Evolutionary conservation across 37 sponge, comb jelly and placozoan genomes (phyloP).

Genomic region (Petrosia ficiformis): DNA sequence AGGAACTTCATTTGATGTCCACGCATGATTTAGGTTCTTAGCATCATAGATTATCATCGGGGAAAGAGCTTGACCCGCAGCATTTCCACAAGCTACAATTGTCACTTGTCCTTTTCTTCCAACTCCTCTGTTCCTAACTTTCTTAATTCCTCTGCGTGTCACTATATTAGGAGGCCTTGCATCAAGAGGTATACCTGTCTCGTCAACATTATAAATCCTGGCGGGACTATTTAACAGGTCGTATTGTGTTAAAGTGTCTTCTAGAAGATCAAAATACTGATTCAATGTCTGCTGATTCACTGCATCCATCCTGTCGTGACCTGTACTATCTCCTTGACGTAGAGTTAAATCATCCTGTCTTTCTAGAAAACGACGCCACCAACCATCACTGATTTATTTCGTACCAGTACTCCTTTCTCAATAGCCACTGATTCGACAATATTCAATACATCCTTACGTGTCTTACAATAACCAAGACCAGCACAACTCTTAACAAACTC

Average conservation of each 20-base stretch:
- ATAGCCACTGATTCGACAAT: no score
- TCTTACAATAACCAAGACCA: no score
- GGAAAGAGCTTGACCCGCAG: no score
- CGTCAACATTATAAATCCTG: constrained; percentile 31
- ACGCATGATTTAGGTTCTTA: constrained; percentile 35
- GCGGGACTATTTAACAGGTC: constrained; percentile 33
- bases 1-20: constrained; percentile 40
- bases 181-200: constrained; percentile 57
- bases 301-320: constrained; percentile 27
- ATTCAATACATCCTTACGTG: no score
- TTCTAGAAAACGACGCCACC: no score
- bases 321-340: constrained; percentile 24
- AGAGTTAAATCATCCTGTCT: constrained; percentile 14
- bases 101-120: constrained; percentile 57
- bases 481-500: no score
- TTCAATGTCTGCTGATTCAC: constrained; percentile 22
- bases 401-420: no score
- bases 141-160: constrained; percentile 26
- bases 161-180: constrained; percentile 27
- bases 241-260: constrained; percentile 14
- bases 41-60: constrained; percentile 41
- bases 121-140: constrained; percentile 2
- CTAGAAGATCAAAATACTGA: constrained; percentile 35
- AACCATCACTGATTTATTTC: no score
- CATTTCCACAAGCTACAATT: constrained; percentile 48